A percentile compares a stretch with the other conserved stretches of the same genome.
Conservation (phyloP, 2,797 vertebrate genomes). For the Thalassophryne amazonica region DNA sequence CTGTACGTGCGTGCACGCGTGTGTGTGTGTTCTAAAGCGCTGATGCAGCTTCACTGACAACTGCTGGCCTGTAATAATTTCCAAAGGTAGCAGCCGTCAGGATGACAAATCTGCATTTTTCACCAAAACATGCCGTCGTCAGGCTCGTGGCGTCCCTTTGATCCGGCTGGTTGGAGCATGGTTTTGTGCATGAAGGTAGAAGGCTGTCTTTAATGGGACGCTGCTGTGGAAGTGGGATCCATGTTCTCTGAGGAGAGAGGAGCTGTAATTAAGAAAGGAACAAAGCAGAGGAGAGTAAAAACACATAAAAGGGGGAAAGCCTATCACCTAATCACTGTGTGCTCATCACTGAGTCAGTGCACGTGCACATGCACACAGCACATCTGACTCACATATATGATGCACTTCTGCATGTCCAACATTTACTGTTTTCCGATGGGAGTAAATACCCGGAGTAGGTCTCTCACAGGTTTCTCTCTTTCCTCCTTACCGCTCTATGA, state of each 20-base stretch:
- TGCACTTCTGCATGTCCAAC: too few relatives aligned
- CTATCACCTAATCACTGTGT: constrained; percentile 68
- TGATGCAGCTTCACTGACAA: constrained; percentile 77
- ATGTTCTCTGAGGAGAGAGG: constrained; percentile 73
- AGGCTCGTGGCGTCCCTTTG: constrained; percentile 75
- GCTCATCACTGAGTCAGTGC: constrained; percentile 19
- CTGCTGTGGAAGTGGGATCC: constrained; percentile 63
- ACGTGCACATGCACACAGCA: constrained; percentile 14
- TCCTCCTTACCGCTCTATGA: too few relatives aligned
- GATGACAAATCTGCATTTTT: constrained; percentile 79
- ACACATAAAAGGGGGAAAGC: constrained; percentile 73
- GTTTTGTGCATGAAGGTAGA: constrained; percentile 64
- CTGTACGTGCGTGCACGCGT: neutral
- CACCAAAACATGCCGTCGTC: constrained; percentile 68
- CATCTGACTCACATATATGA: constrained; percentile 4
- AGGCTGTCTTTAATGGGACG: constrained; percentile 62
- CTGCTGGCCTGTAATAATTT: constrained; percentile 73
- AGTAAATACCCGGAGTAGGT: too few relatives aligned
- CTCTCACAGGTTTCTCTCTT: neutral
- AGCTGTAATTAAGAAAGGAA: constrained; percentile 82
- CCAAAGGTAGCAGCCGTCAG: constrained; percentile 75
- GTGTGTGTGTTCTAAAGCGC: constrained; percentile 50
- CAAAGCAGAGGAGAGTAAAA: constrained; percentile 78
- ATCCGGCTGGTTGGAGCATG: constrained; percentile 76
- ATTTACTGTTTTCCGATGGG: too few relatives aligned